Base-by-base conservation (phyloP, 2,888 invertebrate species). In the Serripes groenlandicus region DNA sequence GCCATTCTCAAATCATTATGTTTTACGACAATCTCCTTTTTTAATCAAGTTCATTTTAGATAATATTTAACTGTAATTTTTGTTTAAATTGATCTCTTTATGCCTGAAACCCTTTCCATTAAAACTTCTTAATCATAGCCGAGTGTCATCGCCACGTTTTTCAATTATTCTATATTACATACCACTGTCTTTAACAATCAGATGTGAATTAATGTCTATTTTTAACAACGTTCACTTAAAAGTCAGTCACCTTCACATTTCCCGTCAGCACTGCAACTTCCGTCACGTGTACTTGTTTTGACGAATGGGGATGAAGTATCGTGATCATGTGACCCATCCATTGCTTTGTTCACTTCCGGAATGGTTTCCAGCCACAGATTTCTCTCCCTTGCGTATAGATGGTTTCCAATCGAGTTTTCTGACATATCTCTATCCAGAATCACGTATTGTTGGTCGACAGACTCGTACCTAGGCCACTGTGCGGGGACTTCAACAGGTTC, bases 331-430 rank as follows among this genome's bases (percentile, higher is more conserved):
- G 32, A 32, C 32, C 23, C 18, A 34, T 18, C 32, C 62, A 62
- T 1, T 11, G 62, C 62, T 34, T 62, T 62, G 34, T 18, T 62
- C 21, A 62, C 21, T 62, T 62, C 62, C 34, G 62, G 62, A 34
- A 62, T 30, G n/a, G 62, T 62, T 21, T 62, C 32, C n/a, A 62
- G n/a, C 62, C 62, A 62, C 34, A 62, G 34, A 34, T 62, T 62
- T 34, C 34, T 35, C 30, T 62, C 62, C n/a, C 62, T 28, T 30
- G 62, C 62, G 32, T 62, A 62, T 34, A 62, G 32, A 30, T n/a
- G 18, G 1, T 34, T 30, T 21, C 62, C 62, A 21, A 49, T 49
- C 2, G 49, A 49, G 7, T 49, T 49, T 11, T 11, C 32, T 21
- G 30, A 34, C 11, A 28, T 62, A 21, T 62, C 21, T n/a, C 34